Percentiles rank a stretch among this genome's conserved stretches.
These are phyloP conservation scores for Alligator mississippiensis DNA, from an alignment of 2,113 vertebrate species.

Conservation along the genomic window DNA sequence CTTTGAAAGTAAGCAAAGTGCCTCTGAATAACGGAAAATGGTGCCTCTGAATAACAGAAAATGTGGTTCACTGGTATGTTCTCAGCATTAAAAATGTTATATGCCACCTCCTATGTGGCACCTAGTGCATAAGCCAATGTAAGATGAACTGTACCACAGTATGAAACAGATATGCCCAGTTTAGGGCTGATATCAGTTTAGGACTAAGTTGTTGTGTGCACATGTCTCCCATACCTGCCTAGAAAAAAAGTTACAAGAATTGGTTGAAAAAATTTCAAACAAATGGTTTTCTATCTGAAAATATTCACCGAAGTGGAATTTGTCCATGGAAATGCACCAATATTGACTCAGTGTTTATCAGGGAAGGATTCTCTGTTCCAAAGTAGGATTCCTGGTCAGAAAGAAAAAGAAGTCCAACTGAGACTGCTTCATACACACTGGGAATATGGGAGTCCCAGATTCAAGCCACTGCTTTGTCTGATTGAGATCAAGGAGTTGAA, in stretches of 20 bases:
- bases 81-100: slow-evolving; percentile 17
- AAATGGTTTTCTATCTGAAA: neutral
- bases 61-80: slow-evolving; percentile 43
- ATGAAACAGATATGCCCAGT: neutral
- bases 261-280: neutral
- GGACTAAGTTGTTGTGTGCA: neutral
- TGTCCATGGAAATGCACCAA: neutral
- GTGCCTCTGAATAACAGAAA: neutral
- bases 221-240: neutral
- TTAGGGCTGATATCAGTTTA: neutral
- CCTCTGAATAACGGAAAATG: no score
- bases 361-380: neutral
- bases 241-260: neutral
- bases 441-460: neutral
- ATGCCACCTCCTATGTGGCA: neutral
- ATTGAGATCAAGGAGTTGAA: neutral
- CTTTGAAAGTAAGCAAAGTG: slow-evolving; percentile 30
- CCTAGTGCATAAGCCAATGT: slow-evolving; percentile 12
- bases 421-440: neutral
- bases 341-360: neutral
- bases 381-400: neutral
- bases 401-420: neutral
- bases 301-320: neutral
- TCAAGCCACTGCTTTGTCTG: neutral
- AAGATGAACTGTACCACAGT: neutral